These are phyloP conservation scores for Doryteuthis pealeii DNA, from an alignment of 1,140 invertebrate genomes.

Conservation along the genomic window DNA sequence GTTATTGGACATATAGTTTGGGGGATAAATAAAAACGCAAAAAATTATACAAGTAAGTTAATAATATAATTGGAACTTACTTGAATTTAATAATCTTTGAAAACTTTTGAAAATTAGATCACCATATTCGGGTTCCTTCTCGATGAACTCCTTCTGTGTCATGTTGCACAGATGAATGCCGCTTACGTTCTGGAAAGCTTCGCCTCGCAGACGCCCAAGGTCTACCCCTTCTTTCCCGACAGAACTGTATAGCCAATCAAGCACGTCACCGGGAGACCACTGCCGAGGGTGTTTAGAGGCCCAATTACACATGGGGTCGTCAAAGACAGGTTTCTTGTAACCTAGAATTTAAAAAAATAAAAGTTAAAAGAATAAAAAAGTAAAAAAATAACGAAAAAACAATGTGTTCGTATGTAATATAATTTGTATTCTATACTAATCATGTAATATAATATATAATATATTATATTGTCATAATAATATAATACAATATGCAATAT, in stretches of 20 bases:
- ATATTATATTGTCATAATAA: no score
- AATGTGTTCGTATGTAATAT: no score
- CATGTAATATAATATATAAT: no score
- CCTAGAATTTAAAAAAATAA: no score
- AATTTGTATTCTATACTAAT: no score
- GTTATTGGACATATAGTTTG: no score
- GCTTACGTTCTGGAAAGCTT: slow-evolving; percentile 22
- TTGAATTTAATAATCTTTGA: slow-evolving; percentile 1
- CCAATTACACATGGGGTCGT: slow-evolving; percentile 35
- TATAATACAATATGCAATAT: no score
- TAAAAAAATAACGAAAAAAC: no score
- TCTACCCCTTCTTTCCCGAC: slow-evolving; percentile 21
- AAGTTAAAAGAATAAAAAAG: no score
- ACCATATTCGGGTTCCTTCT: slow-evolving; percentile 21
- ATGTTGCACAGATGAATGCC: slow-evolving; percentile 23
- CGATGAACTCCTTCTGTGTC: slow-evolving; percentile 17
- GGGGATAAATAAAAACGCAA: no score
- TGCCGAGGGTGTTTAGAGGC: slow-evolving; percentile 45
- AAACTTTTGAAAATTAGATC: slow-evolving; percentile 1
- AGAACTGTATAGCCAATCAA: slow-evolving; percentile 48
- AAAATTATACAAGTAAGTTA: no score
- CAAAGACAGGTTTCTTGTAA: neutral
- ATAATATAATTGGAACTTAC: no score
- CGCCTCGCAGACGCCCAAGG: slow-evolving; percentile 14
- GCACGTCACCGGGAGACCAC: slow-evolving; percentile 43